Evolutionary conservation across 37 sponge, comb jelly and placozoan species (phyloP).

Genomic region (Aplysina aerophoba): DNA sequence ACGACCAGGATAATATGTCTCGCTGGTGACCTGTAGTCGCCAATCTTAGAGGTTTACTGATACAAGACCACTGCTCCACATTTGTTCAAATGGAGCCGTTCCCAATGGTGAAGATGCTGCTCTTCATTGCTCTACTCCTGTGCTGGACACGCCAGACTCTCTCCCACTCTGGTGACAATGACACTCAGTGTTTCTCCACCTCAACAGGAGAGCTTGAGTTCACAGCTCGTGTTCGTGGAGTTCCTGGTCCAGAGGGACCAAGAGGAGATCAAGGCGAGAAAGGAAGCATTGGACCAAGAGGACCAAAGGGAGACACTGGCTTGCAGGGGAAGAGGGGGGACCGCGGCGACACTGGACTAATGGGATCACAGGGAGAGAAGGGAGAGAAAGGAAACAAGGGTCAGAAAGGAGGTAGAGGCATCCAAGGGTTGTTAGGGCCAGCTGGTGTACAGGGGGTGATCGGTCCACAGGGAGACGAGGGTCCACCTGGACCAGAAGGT

Average conservation of each 20-base stretch:
- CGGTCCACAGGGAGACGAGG: slow-evolving; percentile 87
- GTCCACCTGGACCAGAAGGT: slow-evolving; percentile 91
- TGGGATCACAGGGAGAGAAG: slow-evolving; percentile 20
- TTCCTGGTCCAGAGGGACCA: not conserved
- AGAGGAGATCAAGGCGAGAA: not conserved
- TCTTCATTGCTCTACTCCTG: too few species aligned
- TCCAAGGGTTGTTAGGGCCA: slow-evolving; percentile 28
- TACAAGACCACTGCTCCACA: too few species aligned
- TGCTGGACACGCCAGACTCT: too few species aligned
- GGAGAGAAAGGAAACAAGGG: slow-evolving; percentile 16
- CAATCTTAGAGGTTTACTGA: too few species aligned
- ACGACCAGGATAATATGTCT: too few species aligned
- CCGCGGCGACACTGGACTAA: slow-evolving; percentile 9
- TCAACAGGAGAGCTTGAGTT: too few species aligned
- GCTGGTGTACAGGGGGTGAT: slow-evolving; percentile 20
- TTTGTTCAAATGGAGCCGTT: too few species aligned
- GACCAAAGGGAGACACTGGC: slow-evolving; percentile 16
- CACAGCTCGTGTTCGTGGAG: too few species aligned
- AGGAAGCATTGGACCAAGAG: slow-evolving; percentile 23
- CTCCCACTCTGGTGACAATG: too few species aligned
- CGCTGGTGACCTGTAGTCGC: too few species aligned
- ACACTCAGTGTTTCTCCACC: too few species aligned
- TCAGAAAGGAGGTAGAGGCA: not conserved
- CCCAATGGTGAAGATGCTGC: too few species aligned
- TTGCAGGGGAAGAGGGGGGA: slow-evolving; percentile 3